Evolutionary conservation across 2,888 invertebrate species (phyloP), one percentile per base, ranked within the genome.

Genomic region (Drosophila monieri): DNA sequence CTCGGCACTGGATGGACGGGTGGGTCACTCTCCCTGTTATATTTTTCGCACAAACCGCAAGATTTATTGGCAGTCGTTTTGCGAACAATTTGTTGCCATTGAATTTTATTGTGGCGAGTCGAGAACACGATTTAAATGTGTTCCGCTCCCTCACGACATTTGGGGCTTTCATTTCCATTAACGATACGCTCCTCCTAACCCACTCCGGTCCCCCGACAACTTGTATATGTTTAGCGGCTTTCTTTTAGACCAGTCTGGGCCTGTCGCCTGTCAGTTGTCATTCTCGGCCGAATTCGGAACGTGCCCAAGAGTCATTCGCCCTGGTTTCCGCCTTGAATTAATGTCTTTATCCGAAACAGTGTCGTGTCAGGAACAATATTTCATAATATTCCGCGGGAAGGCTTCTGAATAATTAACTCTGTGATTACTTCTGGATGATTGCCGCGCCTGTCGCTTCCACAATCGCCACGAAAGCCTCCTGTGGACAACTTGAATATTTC

Each of bases 281-380:
- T 73, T 69, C 62, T 23, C 21, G 64, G 56, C 56, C 48, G 23
- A 73, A 41, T 61, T 37, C 41, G 25, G 60, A 81, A 54, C 61
- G 79, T 79, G 73, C 57, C 54, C 65, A 60, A 64, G 76, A 74
- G 66, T 79, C 73, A 69, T 83, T 83, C 74, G 73, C 83, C 62
- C 77, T 69, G 48, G 58, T 32, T 14, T 39, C 23, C 14, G 15
- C 27, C 48, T 18, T 47, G 74, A 70, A 35, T 14, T 35, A 14
- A 27, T 14, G 10, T 41, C 25, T 44, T 54, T 41, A 30, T 47
- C 21, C n/a, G 21, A 18, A 10, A 18, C n/a, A 14, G 9, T 57
- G 14, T 44, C 23, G 9, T 15, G 25, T 43, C 6, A 14, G 49
- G 15, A 14, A 35, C 12, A 47, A 18, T 39, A 15, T 49, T n/a